These are phyloP conservation scores for Panurus biarmicus DNA, from an alignment of 2,113 vertebrate genomes.

Conservation along the genomic window DNA sequence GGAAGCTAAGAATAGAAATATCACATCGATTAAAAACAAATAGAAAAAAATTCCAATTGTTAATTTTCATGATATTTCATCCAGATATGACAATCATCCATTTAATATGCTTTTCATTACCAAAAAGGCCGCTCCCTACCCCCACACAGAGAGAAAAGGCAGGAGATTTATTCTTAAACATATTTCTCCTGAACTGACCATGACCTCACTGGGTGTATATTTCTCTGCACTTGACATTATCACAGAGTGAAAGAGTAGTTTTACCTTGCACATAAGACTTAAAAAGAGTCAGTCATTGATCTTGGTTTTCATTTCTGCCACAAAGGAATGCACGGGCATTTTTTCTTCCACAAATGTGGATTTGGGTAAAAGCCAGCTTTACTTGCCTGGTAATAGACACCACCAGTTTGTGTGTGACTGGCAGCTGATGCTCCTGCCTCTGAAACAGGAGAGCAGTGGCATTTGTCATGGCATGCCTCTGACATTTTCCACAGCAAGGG, in stretches of 20 bases:
- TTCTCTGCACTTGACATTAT: slow-evolving; percentile 62
- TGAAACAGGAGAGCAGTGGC: slow-evolving; percentile 37
- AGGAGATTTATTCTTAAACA: slow-evolving; percentile 28
- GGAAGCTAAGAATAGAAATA: not conserved
- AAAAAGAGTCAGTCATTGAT: slow-evolving; percentile 55
- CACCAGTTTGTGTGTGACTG: not conserved
- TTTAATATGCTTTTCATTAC: not conserved
- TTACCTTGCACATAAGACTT: slow-evolving; percentile 56
- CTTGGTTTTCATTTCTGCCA: slow-evolving; percentile 62
- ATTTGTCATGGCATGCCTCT: slow-evolving; percentile 51
- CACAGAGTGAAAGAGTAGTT: slow-evolving; percentile 58
- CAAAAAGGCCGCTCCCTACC: not conserved
- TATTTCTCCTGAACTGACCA: slow-evolving; percentile 59
- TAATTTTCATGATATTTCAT: not conserved
- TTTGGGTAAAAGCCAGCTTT: slow-evolving; percentile 44
- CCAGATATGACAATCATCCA: not conserved
- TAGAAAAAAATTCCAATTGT: not conserved
- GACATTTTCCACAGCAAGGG: slow-evolving; percentile 54
- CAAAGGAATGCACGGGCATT: slow-evolving; percentile 18
- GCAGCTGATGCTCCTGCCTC: slow-evolving; percentile 15
- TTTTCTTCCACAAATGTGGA: slow-evolving; percentile 28
- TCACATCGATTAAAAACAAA: not conserved
- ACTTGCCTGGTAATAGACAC: not conserved
- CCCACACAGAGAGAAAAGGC: not conserved
- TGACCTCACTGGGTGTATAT: slow-evolving; percentile 51